phyloP scores from a whole-genome alignment of 2,888 invertebrate genomes.

The Exephanes ischioxanthus region DNA sequence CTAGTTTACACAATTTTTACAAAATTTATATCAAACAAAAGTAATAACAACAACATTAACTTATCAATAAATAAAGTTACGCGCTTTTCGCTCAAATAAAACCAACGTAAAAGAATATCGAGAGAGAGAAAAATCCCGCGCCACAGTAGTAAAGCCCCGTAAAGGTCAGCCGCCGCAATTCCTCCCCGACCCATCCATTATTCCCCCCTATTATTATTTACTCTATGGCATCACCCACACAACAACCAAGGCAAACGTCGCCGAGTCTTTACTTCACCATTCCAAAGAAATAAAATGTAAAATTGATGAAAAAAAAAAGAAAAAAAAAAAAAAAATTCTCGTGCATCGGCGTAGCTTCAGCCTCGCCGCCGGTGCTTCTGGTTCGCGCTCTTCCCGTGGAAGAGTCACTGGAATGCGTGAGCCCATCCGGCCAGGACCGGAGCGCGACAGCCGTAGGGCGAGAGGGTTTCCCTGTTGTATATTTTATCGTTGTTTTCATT shows the following conservation, averaged over 20 bases:
- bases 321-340: background rate
- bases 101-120: background rate
- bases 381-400: background rate
- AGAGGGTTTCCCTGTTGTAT: conserved; percentile 5
- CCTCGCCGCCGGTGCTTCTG: background rate
- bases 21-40: too few relatives aligned
- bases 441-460: background rate
- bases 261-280: conserved; percentile 17
- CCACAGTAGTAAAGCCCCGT: background rate
- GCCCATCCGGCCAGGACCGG: background rate
- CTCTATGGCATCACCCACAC: background rate
- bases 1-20: too few relatives aligned
- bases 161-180: background rate
- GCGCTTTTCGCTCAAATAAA: background rate
- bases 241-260: background rate
- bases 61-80: background rate
- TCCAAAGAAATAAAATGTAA: conserved; percentile 37
- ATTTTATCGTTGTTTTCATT: conserved; percentile 47
- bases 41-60: background rate
- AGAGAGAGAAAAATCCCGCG: background rate
- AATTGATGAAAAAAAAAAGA: conserved; percentile 10
- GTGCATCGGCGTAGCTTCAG: background rate
- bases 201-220: background rate
- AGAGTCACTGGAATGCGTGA: background rate
- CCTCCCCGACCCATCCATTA: background rate